Base-by-base conservation (phyloP, 2,888 invertebrate species). In the Scaptomyza cyrtandrae region DNA sequence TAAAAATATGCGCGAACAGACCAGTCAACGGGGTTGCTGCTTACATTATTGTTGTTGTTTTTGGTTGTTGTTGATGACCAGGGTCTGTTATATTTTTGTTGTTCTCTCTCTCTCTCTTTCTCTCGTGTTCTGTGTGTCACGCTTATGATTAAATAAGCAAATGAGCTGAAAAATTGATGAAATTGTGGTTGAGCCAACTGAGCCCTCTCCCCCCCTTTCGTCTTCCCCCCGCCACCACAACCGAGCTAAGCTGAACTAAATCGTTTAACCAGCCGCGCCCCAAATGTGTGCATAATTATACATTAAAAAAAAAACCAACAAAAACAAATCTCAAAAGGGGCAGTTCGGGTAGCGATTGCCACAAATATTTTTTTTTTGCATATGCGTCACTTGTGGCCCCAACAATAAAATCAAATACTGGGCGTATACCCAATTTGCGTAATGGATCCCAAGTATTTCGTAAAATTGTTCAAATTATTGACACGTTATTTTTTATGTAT, bases 101-200 rank as follows among this genome's bases (percentile, higher is more conserved):
- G 5, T 33, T 19, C 35, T 50, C 39, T 16, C 37, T 37, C 48
- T 19, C 24, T 39, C 24, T 14, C 24, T 45, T 31, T 24, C 24
- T 24, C 24, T 14, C 6, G 14, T 14, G 60, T 61, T 68, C 62
- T 82, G 74, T 82, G 77, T 89, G 89, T 86, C 88, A 73, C 78
- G 75, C 85, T 84, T 79, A 79, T 86, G 89, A 80, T 86, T 89
- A 90, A 90, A 88, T 89, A 89, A 90, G 84, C 88, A 90, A 89
- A 90, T 89, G 82, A 90, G 86, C 86, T 90, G 76, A 73, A 61
- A 89, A 84, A 84, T 82, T 89, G 67, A 83, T 89, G 71, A 78
- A 86, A 89, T 80, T 83, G 75, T 75, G 85, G 64, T 56, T 66
- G 66, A 61, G 46, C 43, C 43, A 56, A 46, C 37, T 11, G 19